Evolutionary conservation across 2,113 vertebrate genomes (phyloP).

Genomic region (Syrrhaptes paradoxus): DNA sequence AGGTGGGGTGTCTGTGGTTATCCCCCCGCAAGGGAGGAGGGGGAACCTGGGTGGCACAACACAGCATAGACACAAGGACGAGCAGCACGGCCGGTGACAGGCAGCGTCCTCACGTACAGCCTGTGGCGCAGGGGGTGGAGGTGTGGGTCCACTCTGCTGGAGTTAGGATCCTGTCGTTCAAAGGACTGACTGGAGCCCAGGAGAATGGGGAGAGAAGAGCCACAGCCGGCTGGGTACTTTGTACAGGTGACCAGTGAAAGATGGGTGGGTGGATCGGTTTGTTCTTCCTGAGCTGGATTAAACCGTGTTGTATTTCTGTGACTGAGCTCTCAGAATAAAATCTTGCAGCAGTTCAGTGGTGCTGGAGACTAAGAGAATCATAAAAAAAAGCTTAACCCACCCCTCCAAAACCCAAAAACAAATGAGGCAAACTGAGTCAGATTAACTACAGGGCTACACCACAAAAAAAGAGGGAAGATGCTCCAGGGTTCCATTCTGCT

Average conservation of each 20-base stretch:
- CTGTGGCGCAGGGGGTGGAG: not conserved
- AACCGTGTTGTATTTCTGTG: not conserved
- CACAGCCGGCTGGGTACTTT: not conserved
- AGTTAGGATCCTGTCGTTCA: not conserved
- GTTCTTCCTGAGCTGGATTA: conserved; percentile 35
- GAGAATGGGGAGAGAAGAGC: not conserved
- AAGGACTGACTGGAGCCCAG: not conserved
- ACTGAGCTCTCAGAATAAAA: not conserved
- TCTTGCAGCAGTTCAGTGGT: not conserved
- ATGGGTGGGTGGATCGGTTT: conserved; percentile 27
- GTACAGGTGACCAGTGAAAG: not conserved
- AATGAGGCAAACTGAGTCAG: not conserved
- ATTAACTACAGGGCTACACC: not conserved
- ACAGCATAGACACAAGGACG: not conserved
- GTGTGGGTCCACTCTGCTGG: not conserved
- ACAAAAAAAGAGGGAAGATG: not conserved
- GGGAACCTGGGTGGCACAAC: not conserved
- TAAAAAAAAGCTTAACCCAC: not conserved
- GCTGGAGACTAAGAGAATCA: not conserved
- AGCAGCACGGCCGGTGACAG: not conserved
- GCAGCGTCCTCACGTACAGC: not conserved
- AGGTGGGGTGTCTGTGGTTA: not conserved
- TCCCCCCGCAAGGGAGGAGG: not conserved
- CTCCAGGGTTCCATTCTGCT: not conserved
- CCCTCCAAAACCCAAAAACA: not conserved